Percentiles rank a stretch among this genome's conserved stretches.
Evolutionary conservation across 2,797 vertebrate species (phyloP).

Genomic region (Hoplostethus mediterraneus): DNA sequence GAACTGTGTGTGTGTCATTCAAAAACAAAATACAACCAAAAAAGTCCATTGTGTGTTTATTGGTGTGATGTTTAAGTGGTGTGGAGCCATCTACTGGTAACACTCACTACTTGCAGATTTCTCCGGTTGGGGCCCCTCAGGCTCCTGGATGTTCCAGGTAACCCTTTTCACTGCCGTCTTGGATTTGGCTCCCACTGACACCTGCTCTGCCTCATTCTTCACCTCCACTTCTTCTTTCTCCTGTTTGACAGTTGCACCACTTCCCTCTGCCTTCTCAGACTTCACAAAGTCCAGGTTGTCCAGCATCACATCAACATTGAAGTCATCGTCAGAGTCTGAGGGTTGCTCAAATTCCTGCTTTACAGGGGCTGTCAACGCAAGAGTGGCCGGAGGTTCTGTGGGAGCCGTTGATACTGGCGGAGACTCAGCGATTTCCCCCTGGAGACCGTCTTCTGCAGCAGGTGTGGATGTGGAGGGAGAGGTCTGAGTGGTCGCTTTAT

Average conservation of each 20-base stretch:
- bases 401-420: conserved; percentile 8
- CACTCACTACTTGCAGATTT: conserved; percentile 87
- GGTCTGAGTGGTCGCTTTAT: background rate
- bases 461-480: conserved; percentile 1
- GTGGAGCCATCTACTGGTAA: background rate
- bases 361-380: conserved; percentile 10
- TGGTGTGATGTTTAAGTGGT: background rate
- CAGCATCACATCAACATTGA: conserved; percentile 82
- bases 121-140: conserved; percentile 76
- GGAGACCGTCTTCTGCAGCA: conserved; percentile 28
- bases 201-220: conserved; percentile 71
- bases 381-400: conserved; percentile 22
- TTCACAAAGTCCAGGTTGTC: conserved; percentile 81
- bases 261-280: conserved; percentile 54
- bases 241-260: conserved; percentile 29
- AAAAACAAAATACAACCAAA: background rate
- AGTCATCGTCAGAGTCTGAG: conserved; percentile 80
- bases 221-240: conserved; percentile 46
- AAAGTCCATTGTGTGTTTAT: background rate
- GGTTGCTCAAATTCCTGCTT: conserved; percentile 72
- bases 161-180: conserved; percentile 93
- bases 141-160: conserved; percentile 97
- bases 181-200: conserved; percentile 76
- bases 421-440: conserved; percentile 30
- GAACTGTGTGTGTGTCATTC: background rate